Evolutionary conservation across 2,797 vertebrate genomes (phyloP), one percentile per base, ranked within the genome.

Genomic region (Balearica regulorum): DNA sequence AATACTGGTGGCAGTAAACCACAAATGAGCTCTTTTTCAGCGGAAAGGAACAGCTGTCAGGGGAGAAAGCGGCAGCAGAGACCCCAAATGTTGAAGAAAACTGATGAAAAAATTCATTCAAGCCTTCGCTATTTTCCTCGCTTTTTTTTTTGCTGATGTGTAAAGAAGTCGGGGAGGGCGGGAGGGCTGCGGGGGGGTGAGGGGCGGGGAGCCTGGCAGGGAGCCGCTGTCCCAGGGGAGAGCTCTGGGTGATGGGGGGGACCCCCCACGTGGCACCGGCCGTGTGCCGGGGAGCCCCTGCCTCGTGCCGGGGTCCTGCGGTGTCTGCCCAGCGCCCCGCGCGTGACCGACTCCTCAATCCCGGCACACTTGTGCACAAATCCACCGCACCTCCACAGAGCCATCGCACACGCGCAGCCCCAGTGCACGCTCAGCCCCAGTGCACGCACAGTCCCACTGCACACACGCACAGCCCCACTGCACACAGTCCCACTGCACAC

Each of bases 71-170:
- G 4, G 89, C 88, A 87, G 16, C 68, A 90, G 94, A 96, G 91
- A 94, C 91, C 93, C 96, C 93, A 83, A 96, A 96, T 80, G 93
- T 81, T 95, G 89, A 88, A 96, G 93, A 62, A 94, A 96, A 96
- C 49, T 61, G 93, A 90, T 96, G 96, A 75, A 88, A 86, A 94
- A 87, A 89, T 89, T 57, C 84, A 95, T 95, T 93, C 94, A 86
- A 94, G 87, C 4, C 26, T 91, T 82, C 0, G 48, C 75, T 85
- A 21, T 83, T 94, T 91, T 94, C 58, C 54, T 84, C 3, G 20
- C 24, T n/a, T 39, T 77, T n/a, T 39, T 77, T 96, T 79, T 79
- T 95, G 76, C 79, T 96, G 91, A 93, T 93, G 89, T 53, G 58
- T 81, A 78, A 94, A 93, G 87, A 89, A 93, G 85, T 39, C 4